These are phyloP conservation scores for Pipra filicauda DNA, from an alignment of 2,113 vertebrate species.

Conservation along the genomic window DNA sequence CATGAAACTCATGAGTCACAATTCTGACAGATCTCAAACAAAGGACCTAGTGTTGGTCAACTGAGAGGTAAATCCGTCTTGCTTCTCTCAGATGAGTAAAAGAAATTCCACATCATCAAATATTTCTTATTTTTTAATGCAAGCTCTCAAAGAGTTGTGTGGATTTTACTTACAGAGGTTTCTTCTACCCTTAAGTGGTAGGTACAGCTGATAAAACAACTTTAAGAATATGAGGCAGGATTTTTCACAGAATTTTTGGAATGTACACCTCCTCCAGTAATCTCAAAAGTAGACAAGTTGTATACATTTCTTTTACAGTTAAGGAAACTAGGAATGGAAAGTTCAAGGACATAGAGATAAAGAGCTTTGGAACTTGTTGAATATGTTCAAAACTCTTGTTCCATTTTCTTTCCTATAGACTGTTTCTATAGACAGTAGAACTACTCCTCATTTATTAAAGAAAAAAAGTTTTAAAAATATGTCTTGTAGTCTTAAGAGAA, in stretches of 20 bases:
- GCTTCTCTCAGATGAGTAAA: background rate
- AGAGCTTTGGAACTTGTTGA: background rate
- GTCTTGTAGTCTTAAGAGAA: background rate
- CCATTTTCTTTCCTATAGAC: background rate
- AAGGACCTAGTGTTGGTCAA: background rate
- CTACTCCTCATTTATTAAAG: background rate
- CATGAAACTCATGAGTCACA: background rate
- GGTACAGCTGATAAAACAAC: background rate
- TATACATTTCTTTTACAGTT: background rate
- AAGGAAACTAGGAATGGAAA: background rate
- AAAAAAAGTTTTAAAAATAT: background rate
- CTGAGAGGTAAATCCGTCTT: background rate
- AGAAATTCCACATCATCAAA: background rate
- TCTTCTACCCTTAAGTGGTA: background rate
- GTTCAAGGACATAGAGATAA: no score
- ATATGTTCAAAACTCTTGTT: background rate
- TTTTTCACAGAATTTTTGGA: background rate
- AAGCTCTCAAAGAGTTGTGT: background rate
- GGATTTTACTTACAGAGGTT: background rate
- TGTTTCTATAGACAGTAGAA: background rate
- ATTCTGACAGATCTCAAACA: background rate
- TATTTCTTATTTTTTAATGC: background rate
- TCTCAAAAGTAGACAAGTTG: background rate
- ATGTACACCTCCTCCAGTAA: background rate
- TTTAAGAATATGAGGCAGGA: background rate